Conservation (phyloP, 35 echinoderm and acorn worm genomes). For the Ptychodera flava region DNA sequence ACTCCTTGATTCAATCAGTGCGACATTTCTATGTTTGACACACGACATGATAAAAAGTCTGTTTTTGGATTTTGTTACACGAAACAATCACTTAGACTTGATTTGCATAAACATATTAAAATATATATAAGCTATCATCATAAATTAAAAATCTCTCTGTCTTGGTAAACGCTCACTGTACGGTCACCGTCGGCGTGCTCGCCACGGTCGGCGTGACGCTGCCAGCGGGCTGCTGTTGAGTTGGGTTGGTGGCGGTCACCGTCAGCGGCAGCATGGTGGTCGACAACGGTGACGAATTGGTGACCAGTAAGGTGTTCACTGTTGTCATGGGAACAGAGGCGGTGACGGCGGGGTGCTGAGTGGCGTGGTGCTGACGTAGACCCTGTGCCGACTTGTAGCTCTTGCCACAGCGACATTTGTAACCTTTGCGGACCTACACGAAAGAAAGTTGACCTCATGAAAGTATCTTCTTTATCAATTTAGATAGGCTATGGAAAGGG, state of each 20-base stretch:
- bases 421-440: constrained; percentile 77
- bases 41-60: too few relatives aligned
- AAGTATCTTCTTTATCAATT: background rate
- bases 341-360: constrained; percentile 51
- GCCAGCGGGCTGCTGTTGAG: background rate
- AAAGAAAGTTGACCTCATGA: constrained; percentile 30
- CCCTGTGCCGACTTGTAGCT: constrained; percentile 90
- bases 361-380: constrained; percentile 72
- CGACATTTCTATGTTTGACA: too few relatives aligned
- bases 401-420: constrained; percentile 91
- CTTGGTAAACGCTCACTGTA: too few relatives aligned
- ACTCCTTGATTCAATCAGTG: too few relatives aligned
- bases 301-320: constrained; percentile 17
- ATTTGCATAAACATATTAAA: too few relatives aligned
- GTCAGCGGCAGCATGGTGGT: background rate
- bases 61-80: too few relatives aligned
- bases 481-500: background rate
- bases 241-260: background rate
- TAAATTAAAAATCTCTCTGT: too few relatives aligned
- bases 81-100: too few relatives aligned
- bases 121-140: too few relatives aligned
- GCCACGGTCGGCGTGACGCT: background rate
- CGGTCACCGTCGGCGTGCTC: background rate
- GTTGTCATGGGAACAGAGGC: constrained; percentile 50
- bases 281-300: background rate